Percentiles rank a stretch among this genome's conserved stretches.
phyloP scores from a whole-genome alignment of 1,140 invertebrate genomes.

The Physella acuta region DNA sequence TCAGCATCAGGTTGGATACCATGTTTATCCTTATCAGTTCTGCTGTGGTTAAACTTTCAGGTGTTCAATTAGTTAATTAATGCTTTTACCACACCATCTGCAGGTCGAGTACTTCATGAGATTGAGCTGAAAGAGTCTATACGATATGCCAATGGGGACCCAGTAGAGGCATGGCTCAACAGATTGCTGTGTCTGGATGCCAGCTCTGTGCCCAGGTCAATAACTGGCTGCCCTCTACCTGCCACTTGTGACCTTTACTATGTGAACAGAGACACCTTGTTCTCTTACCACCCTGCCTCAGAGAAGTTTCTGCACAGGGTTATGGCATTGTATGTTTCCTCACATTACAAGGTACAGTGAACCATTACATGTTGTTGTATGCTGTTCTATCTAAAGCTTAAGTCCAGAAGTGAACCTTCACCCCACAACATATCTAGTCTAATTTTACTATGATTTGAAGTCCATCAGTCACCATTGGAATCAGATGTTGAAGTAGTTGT shows the following conservation, averaged over 20 bases:
- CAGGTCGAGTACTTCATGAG: constrained; percentile 61
- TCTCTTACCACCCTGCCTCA: constrained; percentile 94
- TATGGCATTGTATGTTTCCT: constrained; percentile 91
- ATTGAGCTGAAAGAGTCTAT: constrained; percentile 86
- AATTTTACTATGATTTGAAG: background rate
- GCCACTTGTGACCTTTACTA: constrained; percentile 83
- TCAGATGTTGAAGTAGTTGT: constrained; percentile 12
- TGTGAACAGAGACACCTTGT: constrained; percentile 84
- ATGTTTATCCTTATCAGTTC: background rate
- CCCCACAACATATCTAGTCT: too few species aligned
- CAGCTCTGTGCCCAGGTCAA: constrained; percentile 62
- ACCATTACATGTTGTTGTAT: too few species aligned
- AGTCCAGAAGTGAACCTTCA: too few species aligned
- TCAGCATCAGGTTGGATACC: constrained; percentile 16
- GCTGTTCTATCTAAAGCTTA: too few species aligned
- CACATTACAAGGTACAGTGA: constrained; percentile 90
- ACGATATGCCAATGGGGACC: constrained; percentile 85
- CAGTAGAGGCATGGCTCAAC: constrained; percentile 89
- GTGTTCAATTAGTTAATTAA: background rate
- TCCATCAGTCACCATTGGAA: too few species aligned
- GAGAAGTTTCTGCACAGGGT: constrained; percentile 91
- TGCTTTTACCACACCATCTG: background rate
- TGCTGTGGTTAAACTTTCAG: too few species aligned
- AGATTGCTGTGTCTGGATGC: constrained; percentile 88
- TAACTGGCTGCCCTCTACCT: constrained; percentile 82